Conservation (phyloP, 2,113 vertebrate species). For the Carollia perspicillata region DNA sequence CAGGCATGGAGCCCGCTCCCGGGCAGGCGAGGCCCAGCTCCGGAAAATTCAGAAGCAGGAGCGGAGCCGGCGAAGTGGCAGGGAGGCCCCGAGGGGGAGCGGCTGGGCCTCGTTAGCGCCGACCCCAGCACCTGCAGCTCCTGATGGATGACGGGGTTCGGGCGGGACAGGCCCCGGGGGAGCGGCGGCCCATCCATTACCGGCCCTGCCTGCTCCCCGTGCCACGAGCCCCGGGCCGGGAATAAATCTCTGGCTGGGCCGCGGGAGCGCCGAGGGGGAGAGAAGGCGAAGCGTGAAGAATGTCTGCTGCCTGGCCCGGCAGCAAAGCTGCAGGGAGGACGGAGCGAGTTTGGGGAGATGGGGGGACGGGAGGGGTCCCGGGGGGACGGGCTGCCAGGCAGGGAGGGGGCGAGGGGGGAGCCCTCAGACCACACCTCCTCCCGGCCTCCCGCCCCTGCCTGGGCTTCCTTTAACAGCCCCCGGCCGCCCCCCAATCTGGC, state of each 20-base stretch:
- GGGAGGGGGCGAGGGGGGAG: background rate
- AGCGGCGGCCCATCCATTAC: conserved; percentile 93
- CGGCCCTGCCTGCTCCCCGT: conserved; percentile 85
- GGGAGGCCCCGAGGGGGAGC: conserved; percentile 74
- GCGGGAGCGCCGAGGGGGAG: conserved; percentile 71
- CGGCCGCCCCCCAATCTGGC: background rate
- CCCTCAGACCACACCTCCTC: too few relatives aligned
- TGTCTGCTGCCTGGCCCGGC: conserved; percentile 76
- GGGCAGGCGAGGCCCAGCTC: conserved; percentile 22
- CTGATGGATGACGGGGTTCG: conserved; percentile 96
- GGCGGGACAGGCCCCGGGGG: conserved; percentile 91
- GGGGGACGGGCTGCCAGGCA: background rate
- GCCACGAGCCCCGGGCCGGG: conserved; percentile 86
- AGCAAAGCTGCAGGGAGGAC: conserved; percentile 74
- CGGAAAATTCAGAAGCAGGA: conserved; percentile 39
- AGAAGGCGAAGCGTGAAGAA: conserved; percentile 81
- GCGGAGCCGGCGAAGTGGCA: background rate
- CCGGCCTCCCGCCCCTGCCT: background rate
- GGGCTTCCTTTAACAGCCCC: background rate
- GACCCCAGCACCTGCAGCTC: conserved; percentile 92
- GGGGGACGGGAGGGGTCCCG: conserved; percentile 40
- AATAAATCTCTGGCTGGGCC: conserved; percentile 96
- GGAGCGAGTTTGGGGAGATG: conserved; percentile 23
- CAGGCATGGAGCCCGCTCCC: background rate
- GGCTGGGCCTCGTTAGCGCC: conserved; percentile 93